Conservation (phyloP, 2,888 invertebrate genomes). For the Sesia bembeciformis region DNA sequence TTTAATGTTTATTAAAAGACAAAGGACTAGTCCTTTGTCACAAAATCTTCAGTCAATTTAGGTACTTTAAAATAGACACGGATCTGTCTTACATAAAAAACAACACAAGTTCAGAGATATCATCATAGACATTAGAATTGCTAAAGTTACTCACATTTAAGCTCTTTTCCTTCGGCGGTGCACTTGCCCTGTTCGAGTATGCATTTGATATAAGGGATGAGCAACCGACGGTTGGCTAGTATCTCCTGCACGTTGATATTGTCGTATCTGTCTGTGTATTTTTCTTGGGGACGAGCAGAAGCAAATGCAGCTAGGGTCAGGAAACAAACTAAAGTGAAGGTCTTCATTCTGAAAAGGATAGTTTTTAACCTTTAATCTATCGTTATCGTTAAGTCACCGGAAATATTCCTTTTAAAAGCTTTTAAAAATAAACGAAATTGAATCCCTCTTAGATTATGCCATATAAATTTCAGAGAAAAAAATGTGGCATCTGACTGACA, state of each 20-base stretch:
- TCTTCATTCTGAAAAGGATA: conserved; percentile 30
- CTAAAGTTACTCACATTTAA: conserved; percentile 65
- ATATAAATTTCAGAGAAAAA: too few species aligned
- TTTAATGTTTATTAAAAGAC: too few species aligned
- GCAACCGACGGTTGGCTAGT: conserved; percentile 67
- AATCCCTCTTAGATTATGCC: too few species aligned
- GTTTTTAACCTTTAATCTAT: too few species aligned
- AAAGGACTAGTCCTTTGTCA: too few species aligned
- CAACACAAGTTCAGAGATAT: background rate
- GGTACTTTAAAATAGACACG: background rate
- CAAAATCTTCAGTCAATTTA: too few species aligned
- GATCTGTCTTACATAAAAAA: background rate
- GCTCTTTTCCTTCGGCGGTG: conserved; percentile 73
- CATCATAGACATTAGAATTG: too few species aligned
- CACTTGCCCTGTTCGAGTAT: conserved; percentile 76
- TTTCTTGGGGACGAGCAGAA: conserved; percentile 4
- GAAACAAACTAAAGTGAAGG: conserved; percentile 26
- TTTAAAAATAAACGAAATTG: too few species aligned
- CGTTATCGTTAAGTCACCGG: too few species aligned
- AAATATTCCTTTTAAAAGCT: too few species aligned
- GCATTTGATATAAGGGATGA: conserved; percentile 77
- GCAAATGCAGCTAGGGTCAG: conserved; percentile 32
- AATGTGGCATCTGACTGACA: too few species aligned
- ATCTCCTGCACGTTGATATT: conserved; percentile 74
- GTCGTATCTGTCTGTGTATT: conserved; percentile 79